Base-by-base conservation (phyloP, 2,797 vertebrate genomes). In the Ctenopoma multispine region DNA sequence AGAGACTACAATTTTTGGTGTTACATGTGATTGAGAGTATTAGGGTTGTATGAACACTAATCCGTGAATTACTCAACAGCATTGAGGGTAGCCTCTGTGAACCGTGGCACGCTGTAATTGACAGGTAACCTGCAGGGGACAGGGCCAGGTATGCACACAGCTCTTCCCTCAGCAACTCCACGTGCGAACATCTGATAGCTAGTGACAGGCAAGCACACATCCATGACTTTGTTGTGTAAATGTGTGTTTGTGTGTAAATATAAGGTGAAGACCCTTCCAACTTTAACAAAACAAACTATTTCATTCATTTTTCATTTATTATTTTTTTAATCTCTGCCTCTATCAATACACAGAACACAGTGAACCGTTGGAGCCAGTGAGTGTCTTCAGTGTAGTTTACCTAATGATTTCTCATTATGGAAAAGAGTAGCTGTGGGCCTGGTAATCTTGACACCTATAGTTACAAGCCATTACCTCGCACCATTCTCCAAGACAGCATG, bases 51-150 rank as follows among this genome's bases (percentile, higher is more conserved):
- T 65, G 61, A 77, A 66, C 79, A 70, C 73, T 75, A 71, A 83
- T 82, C 65, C 41, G 21, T 17, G 34, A 60, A 84, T 66, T 83
- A 58, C 36, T 58, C 48, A 51, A 14, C 27, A 38, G 75, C 14
- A 66, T 61, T 61, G 21, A 66, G 57, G 70, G 64, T 57, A 70
- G 69, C 47, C 38, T 82, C 70, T 73, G 47, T 82, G 71, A 89
- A 84, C 83, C n/a, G 48, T 81, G 81, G 86, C 88, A 80, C 71
- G 79, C 69, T 81, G 60, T 87, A 92, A 93, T 77, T 92, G 92
- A 91, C 89, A 91, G 87, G 31, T 72, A 72, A 77, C 81, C 92
- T 91, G 80, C 77, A 71, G 88, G 84, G 83, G 27, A 77, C 51
- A 75, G 60, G 53, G 73, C 57, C 72, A 90, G 86, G 85, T 91